phyloP scores from a whole-genome alignment of 2,888 invertebrate genomes.

The Pomacea canaliculata region DNA sequence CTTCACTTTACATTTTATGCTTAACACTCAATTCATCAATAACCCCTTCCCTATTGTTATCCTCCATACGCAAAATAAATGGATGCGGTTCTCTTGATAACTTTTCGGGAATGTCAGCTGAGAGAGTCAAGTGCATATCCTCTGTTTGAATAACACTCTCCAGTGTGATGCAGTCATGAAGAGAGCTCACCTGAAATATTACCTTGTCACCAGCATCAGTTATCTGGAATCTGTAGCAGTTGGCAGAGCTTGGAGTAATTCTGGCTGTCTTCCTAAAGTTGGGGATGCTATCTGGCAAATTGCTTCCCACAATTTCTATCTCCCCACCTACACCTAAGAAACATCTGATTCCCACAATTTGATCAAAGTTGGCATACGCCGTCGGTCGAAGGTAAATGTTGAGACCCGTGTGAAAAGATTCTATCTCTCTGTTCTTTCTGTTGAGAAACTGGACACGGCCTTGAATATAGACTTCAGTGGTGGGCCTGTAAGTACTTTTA shows the following conservation, averaged over 20 bases:
- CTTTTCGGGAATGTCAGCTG: constrained; percentile 39
- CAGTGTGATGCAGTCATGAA: constrained; percentile 57
- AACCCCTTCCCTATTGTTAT: constrained; percentile 54
- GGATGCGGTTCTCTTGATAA: constrained; percentile 48
- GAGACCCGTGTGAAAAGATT: constrained; percentile 50
- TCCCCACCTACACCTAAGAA: constrained; percentile 58
- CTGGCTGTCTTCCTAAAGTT: constrained; percentile 43
- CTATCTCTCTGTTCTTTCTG: constrained; percentile 42
- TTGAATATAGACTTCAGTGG: constrained; percentile 41
- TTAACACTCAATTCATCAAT: constrained; percentile 59
- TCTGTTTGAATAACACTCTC: constrained; percentile 50
- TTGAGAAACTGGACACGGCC: constrained; percentile 58
- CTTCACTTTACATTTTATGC: constrained; percentile 29
- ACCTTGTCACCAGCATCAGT: constrained; percentile 48
- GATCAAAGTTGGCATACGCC: constrained; percentile 52
- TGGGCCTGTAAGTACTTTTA: constrained; percentile 52
- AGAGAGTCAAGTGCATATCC: constrained; percentile 41
- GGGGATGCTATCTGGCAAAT: constrained; percentile 38
- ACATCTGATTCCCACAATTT: constrained; percentile 56
- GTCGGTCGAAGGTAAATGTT: constrained; percentile 56
- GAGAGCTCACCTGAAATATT: constrained; percentile 47
- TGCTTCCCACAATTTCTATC: constrained; percentile 46
- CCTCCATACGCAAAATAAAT: constrained; percentile 57
- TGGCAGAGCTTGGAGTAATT: constrained; percentile 52
- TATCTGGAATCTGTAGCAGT: constrained; percentile 57